These are phyloP conservation scores for Parus major DNA, from an alignment of 2,113 vertebrate species.

Conservation along the genomic window DNA sequence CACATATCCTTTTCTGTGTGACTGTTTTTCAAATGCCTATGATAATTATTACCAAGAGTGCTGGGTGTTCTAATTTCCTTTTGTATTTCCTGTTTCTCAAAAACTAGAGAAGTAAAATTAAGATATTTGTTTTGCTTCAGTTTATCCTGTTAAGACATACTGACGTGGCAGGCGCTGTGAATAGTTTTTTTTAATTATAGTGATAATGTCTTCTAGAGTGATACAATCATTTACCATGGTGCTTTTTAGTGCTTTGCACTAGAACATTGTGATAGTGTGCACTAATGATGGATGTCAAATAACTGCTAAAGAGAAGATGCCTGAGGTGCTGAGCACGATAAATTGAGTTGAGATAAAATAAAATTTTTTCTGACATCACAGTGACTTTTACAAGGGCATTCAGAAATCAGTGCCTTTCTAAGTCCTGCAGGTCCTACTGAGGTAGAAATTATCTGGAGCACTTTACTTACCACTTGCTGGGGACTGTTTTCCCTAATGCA, in stretches of 20 bases:
- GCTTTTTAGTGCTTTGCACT: neutral
- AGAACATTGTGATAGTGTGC: neutral
- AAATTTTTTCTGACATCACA: neutral
- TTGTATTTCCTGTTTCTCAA: slow-evolving; percentile 9
- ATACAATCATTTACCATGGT: neutral
- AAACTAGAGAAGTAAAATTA: neutral
- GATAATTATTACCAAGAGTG: neutral
- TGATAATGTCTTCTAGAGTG: neutral
- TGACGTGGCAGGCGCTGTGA: neutral
- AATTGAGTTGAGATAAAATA: neutral
- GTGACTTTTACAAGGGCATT: neutral
- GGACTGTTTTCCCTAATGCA: neutral
- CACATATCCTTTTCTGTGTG: neutral
- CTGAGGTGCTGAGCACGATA: neutral
- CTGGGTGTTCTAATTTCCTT: slow-evolving; percentile 4
- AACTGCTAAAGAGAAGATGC: neutral
- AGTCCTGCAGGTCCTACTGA: neutral
- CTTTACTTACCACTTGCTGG: neutral
- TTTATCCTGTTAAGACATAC: neutral
- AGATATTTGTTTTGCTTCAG: neutral
- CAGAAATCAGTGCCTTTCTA: neutral
- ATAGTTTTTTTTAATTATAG: neutral
- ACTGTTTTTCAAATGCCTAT: neutral
- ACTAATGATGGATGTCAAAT: neutral
- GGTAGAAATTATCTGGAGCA: neutral